Evolutionary conservation across 2,797 vertebrate genomes (phyloP).

Genomic region (Artibeus lituratus): DNA sequence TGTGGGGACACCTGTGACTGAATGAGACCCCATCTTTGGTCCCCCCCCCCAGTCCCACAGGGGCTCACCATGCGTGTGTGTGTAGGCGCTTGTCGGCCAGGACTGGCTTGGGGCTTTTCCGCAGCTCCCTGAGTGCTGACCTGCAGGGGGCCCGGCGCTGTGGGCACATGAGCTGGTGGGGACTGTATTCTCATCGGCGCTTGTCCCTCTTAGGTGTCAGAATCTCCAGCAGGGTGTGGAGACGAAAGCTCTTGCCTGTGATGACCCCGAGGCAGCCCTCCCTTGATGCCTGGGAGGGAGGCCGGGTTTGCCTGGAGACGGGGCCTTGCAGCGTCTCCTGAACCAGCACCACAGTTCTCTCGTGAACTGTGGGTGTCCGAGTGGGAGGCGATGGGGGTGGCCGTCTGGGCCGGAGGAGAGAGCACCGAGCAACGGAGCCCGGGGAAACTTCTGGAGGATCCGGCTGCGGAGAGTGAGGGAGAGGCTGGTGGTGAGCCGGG

Average conservation of each 20-base stretch:
- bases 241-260: not conserved
- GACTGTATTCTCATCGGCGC: fast-evolving
- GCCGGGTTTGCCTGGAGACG: no score
- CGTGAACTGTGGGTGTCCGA: fast-evolving
- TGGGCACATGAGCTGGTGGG: fast-evolving
- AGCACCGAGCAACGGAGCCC: fast-evolving
- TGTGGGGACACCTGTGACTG: fast-evolving
- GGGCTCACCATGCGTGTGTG: not conserved
- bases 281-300: fast-evolving
- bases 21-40: not conserved
- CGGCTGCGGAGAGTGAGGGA: not conserved
- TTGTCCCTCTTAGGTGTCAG: not conserved
- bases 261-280: not conserved
- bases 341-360: not conserved
- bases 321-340: no score
- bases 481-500: not conserved
- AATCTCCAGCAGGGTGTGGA: not conserved
- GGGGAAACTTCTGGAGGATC: not conserved
- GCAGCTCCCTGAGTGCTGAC: not conserved
- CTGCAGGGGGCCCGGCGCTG: not conserved
- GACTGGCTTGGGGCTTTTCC: fast-evolving
- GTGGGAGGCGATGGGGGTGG: fast-evolving
- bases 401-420: fast-evolving
- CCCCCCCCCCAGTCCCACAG: fast-evolving
- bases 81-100: not conserved